Evolutionary conservation across 2,888 invertebrate genomes (phyloP).

Genomic region (Emesis castigata): DNA sequence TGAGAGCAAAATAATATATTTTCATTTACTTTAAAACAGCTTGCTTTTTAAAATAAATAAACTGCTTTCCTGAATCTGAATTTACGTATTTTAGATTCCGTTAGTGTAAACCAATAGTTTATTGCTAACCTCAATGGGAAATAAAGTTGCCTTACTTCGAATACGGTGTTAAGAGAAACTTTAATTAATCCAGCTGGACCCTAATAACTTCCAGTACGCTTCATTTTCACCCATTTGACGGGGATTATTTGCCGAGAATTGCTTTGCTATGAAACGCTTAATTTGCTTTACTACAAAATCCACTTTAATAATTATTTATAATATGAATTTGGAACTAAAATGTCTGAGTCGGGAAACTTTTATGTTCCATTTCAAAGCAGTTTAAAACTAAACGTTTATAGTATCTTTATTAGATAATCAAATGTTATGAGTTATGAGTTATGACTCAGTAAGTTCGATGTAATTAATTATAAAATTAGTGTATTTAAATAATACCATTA

Average conservation of each 20-base stretch:
- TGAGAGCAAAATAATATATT: too few relatives aligned
- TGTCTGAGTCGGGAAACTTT: neutral
- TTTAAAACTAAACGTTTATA: neutral
- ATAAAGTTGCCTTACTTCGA: constrained; percentile 7
- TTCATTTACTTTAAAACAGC: neutral
- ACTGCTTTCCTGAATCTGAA: neutral
- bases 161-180: constrained; percentile 72
- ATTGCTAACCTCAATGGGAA: neutral
- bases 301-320: neutral
- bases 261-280: constrained; percentile 12
- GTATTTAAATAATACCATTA: too few relatives aligned
- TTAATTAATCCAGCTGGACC: constrained; percentile 76
- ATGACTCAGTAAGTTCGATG: too few relatives aligned
- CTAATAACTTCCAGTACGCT: constrained; percentile 70
- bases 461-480: too few relatives aligned
- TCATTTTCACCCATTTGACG: constrained; percentile 30
- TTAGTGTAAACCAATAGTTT: neutral
- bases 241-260: constrained; percentile 21
- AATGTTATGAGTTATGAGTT: too few relatives aligned
- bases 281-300: neutral
- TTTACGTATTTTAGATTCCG: neutral
- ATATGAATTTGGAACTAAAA: neutral
- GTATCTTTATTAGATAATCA: neutral
- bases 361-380: neutral
- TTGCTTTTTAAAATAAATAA: neutral